Evolutionary conservation across 2,113 vertebrate genomes (phyloP).

Genomic region (Anhinga rufa): DNA sequence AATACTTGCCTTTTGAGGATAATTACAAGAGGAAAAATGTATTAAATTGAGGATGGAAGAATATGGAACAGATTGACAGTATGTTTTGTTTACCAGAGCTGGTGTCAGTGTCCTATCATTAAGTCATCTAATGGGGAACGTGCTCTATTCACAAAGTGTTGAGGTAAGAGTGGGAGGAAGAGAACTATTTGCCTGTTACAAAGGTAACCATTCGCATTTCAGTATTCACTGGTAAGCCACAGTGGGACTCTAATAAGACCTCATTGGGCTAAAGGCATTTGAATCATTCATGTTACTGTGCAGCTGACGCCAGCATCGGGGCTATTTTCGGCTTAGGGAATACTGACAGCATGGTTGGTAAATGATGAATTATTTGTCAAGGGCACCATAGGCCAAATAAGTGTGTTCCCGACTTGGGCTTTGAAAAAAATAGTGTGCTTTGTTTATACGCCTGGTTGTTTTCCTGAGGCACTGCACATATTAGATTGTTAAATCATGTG

Average conservation of each 20-base stretch:
- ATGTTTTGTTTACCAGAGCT: background rate
- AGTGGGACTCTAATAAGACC: background rate
- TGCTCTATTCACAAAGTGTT: background rate
- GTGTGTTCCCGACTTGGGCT: background rate
- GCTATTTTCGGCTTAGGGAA: background rate
- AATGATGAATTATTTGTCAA: constrained; percentile 25
- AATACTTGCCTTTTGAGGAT: background rate
- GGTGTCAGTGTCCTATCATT: background rate
- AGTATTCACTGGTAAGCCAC: background rate
- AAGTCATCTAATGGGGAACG: background rate
- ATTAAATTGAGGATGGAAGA: background rate
- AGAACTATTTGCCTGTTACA: constrained; percentile 6
- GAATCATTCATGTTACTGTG: background rate
- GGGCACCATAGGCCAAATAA: background rate
- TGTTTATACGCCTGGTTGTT: background rate
- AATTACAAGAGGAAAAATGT: background rate
- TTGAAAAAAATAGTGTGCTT: background rate
- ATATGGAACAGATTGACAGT: background rate
- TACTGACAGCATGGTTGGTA: background rate
- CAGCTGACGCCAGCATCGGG: background rate
- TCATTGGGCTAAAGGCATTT: background rate
- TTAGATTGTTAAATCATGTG: background rate
- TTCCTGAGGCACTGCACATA: background rate
- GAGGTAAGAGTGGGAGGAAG: background rate
- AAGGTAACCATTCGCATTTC: background rate